A percentile compares a stretch with the other conserved stretches of the same genome.
Conservation (phyloP, 2,113 vertebrate genomes). For the Leuciscus idus region DNA sequence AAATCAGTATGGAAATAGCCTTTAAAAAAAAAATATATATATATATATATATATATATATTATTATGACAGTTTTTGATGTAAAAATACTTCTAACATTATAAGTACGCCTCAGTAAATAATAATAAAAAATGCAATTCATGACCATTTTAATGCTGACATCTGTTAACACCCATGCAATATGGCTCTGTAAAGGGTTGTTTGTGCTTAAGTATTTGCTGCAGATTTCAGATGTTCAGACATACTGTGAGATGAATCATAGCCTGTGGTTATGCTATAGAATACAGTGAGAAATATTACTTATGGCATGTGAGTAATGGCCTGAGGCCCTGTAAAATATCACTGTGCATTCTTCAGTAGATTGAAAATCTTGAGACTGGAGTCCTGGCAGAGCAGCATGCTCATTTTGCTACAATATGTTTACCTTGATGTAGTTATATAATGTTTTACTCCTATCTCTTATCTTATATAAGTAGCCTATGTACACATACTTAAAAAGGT, state of each 20-base stretch:
- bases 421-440: neutral
- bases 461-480: neutral
- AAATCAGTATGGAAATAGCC: too few species aligned
- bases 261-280: neutral
- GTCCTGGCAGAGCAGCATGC: neutral
- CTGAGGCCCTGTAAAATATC: neutral
- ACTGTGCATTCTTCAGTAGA: neutral
- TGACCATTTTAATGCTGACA: neutral
- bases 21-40: too few species aligned
- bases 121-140: too few species aligned
- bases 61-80: too few species aligned
- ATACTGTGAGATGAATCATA: neutral
- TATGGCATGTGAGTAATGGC: neutral
- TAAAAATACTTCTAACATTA: too few species aligned
- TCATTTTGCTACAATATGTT: neutral
- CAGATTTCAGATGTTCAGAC: neutral
- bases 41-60: too few species aligned
- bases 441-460: neutral
- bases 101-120: too few species aligned
- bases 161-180: neutral
- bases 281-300: neutral
- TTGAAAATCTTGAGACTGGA: neutral
- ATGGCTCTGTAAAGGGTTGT: neutral
- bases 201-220: neutral
- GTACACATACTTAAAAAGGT: neutral